Evolutionary conservation across 2,888 invertebrate species (phyloP).

Genomic region (Saturnia japonica): DNA sequence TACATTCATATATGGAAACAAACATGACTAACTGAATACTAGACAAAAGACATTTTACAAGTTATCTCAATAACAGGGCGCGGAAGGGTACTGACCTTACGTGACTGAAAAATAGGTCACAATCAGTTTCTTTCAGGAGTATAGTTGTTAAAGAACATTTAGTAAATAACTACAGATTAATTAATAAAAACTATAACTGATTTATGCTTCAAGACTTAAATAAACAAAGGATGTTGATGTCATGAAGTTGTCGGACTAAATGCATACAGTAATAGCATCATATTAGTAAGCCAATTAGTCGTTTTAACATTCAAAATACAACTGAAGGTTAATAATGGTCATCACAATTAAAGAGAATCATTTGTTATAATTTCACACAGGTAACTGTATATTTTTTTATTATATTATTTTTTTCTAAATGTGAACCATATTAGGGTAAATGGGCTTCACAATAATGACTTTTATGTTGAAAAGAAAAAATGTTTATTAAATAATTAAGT

Average conservation of each 20-base stretch:
- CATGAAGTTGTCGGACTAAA: constrained; percentile 24
- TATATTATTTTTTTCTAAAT: constrained; percentile 7
- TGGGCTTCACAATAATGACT: not conserved
- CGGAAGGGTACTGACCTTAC: constrained; percentile 41
- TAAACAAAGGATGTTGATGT: constrained; percentile 12
- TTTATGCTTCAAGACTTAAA: not conserved
- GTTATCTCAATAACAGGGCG: constrained; percentile 31
- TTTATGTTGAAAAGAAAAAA: not conserved
- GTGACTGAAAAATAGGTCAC: constrained; percentile 33
- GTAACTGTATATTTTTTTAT: constrained; percentile 9
- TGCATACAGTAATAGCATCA: constrained; percentile 30
- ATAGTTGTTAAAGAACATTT: not conserved
- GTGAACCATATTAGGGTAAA: not conserved
- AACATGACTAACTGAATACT: not conserved
- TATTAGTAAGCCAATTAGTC: constrained; percentile 48
- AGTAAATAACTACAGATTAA: not conserved
- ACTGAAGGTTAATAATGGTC: constrained; percentile 52
- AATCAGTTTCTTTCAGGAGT: not conserved
- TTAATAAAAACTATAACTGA: not conserved
- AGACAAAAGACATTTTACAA: constrained; percentile 18
- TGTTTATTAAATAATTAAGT: not conserved
- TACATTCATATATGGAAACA: not conserved
- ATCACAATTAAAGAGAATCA: constrained; percentile 26
- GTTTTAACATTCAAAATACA: constrained; percentile 48
- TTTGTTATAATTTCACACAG: not conserved